Conservation (phyloP, 2,797 vertebrate species). For the Hypotaenidia philippensis region DNA sequence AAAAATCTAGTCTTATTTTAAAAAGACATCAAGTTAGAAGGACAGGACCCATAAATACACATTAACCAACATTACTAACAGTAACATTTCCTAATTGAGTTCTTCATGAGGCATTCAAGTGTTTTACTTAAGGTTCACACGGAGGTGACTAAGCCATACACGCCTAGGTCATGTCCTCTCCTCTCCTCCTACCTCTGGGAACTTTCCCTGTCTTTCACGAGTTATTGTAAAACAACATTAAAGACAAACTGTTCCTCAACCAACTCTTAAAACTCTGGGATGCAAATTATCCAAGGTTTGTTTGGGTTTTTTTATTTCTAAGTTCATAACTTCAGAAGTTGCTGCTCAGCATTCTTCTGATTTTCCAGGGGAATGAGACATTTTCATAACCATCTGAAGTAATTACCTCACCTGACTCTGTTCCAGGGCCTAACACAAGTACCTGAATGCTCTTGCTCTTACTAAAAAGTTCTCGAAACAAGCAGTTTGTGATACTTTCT, state of each 20-base stretch:
- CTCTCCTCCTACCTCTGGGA: slow-evolving; percentile 31
- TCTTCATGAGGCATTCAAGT: neutral
- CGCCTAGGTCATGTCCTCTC: neutral
- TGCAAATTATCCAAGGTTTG: neutral
- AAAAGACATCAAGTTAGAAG: neutral
- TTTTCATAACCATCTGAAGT: neutral
- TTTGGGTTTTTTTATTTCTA: too few relatives aligned
- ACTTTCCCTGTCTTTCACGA: neutral
- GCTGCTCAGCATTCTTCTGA: neutral
- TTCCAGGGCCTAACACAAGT: neutral
- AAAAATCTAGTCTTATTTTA: neutral
- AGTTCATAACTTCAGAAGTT: neutral
- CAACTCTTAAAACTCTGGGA: neutral
- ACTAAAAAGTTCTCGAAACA: neutral
- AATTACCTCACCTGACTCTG: neutral
- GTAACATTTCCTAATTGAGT: neutral
- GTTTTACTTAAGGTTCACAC: neutral
- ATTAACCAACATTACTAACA: neutral
- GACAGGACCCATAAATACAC: neutral
- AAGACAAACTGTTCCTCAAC: neutral
- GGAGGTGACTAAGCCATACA: slow-evolving; percentile 6
- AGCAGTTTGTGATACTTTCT: neutral
- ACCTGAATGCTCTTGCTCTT: neutral
- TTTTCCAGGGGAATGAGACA: neutral
- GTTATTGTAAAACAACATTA: neutral